Percentiles rank a stretch among this genome's conserved stretches.
phyloP scores from a whole-genome alignment of 2,888 invertebrate species.

The Gymnoscelis rufifasciata region DNA sequence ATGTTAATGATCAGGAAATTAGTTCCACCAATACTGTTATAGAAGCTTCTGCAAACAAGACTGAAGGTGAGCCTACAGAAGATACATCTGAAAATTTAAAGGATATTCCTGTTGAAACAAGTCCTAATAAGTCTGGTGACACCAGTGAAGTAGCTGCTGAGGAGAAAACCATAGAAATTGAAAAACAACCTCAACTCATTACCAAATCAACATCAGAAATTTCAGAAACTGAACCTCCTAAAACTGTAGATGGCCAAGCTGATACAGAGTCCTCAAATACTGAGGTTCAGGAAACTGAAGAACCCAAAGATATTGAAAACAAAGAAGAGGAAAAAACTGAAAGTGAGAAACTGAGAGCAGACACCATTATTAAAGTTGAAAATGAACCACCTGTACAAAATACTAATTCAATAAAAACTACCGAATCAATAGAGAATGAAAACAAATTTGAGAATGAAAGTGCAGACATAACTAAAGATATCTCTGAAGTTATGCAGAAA shows the following conservation, averaged over 20 bases:
- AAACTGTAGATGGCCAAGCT: background rate
- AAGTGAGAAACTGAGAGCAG: no score
- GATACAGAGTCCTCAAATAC: no score
- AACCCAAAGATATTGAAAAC: no score
- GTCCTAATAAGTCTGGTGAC: constrained; percentile 12
- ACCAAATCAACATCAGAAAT: background rate
- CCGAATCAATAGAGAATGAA: no score
- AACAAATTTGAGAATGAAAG: background rate
- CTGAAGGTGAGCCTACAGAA: background rate
- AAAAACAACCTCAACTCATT: background rate
- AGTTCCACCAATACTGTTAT: constrained; percentile 1
- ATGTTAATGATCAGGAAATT: background rate
- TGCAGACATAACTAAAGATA: constrained; percentile 4
- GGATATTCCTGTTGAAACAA: background rate
- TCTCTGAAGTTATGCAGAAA: background rate
- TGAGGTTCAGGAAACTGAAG: no score
- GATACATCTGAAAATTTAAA: constrained; percentile 1
- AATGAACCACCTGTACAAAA: no score
- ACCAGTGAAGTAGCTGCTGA: constrained; percentile 24
- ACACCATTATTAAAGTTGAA: no score
- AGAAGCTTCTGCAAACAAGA: constrained; percentile 7
- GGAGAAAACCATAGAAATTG: background rate
- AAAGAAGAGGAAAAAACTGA: no score
- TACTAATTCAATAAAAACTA: no score
- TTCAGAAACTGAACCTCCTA: background rate